Base-by-base conservation (phyloP, 2,113 vertebrate genomes). In the Oncorhynchus tshawytscha region DNA sequence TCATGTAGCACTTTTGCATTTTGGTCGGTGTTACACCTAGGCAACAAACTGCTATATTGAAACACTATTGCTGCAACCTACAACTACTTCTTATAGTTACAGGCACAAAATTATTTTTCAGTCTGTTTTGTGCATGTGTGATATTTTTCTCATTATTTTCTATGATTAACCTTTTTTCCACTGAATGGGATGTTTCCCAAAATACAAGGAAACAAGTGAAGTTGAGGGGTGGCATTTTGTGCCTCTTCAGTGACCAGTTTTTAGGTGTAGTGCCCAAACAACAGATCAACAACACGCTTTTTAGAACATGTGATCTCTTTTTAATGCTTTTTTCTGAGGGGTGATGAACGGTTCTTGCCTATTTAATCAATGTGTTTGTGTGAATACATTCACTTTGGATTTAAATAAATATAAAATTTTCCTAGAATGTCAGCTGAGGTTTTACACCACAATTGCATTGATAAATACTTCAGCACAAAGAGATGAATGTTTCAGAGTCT, bases 311-410 rank as follows among this genome's bases (percentile, higher is more conserved):
- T 84, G 54, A 45, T 77, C 68, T 75, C 54, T 77, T 72, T 65
- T 31, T 39, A 73, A 67, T 71, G 39, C 67, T 27, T 65, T 72
- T 78, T 84, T 87, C 79, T 81, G 76, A 88, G 85, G 82, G 87
- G 86, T 87, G 86, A 86, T 84, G 77, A 87, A 75, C 70, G 85
- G 27, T 88, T 89, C 79, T 88, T 87, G 80, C 79, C 89, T 91
- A 90, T 92, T 92, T 92, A 91, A 86, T 91, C 86, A 82, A 77
- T 88, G 83, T 92, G 89, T 92, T 91, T 92, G 91, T 92, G 93
- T 94, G 92, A 91, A 91, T 90, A 92, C 86, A 87, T 89, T 92
- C 90, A 88, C 91, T 92, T 93, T 85, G 83, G 92, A 89, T 91
- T 82, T 88, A 82, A 90, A 91, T 92, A 82, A 91, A 91, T 91